A percentile compares a stretch with the other conserved stretches of the same genome.
phyloP scores from a whole-genome alignment of 2,113 vertebrate genomes.

The Tor tambroides region DNA sequence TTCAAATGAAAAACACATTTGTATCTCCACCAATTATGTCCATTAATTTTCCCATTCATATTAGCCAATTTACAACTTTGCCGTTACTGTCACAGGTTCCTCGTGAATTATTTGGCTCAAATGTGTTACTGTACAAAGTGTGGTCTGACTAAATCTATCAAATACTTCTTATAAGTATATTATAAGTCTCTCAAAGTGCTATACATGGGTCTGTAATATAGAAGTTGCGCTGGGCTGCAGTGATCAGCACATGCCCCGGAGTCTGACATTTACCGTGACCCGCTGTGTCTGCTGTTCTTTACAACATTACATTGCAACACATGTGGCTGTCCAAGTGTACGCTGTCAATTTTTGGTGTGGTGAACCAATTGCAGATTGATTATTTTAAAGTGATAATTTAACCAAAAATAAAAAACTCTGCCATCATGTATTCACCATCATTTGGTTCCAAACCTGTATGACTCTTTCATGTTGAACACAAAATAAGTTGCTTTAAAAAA shows the following conservation, averaged over 20 bases:
- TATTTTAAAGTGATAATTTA: background rate
- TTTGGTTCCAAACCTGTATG: no score
- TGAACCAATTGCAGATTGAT: background rate
- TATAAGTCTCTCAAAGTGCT: background rate
- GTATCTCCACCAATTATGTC: background rate
- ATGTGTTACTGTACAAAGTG: background rate
- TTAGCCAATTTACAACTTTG: background rate
- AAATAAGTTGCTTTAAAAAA: no score
- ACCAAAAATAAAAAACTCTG: background rate
- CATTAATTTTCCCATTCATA: background rate
- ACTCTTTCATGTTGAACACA: no score
- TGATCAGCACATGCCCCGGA: constrained; percentile 23
- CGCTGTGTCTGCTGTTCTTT: constrained; percentile 15
- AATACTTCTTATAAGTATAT: background rate
- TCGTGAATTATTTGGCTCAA: background rate
- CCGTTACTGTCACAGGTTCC: background rate
- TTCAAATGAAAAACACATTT: background rate
- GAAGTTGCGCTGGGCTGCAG: background rate
- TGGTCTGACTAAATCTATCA: background rate
- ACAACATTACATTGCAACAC: background rate
- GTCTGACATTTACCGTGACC: constrained; percentile 35
- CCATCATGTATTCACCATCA: no score
- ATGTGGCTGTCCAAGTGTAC: background rate
- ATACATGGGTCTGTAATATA: background rate
- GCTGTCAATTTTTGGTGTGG: background rate